Evolutionary conservation across 2,113 vertebrate genomes (phyloP), one percentile per base, ranked within the genome.

Genomic region (Platichthys stellatus): DNA sequence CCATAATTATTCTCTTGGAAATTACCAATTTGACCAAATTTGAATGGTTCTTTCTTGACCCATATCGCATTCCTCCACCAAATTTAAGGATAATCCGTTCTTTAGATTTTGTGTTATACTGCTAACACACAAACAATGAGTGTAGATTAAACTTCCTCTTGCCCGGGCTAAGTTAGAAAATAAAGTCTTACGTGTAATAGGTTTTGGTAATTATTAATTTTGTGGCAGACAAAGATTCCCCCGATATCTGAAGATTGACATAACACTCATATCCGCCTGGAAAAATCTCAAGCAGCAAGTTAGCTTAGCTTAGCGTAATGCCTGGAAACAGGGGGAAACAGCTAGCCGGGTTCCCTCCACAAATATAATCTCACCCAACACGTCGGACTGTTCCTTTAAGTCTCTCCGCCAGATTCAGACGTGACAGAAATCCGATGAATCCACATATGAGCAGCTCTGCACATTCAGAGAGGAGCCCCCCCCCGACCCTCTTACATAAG

Each of bases 401-500:
- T 87, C 82, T 82, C 82, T 70, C 6, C 35, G 60, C 81, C 70
- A 69, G 51, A 20, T 54, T 20, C 2, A 11, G 4, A 17, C 53
- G 14, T 59, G 63, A 73, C 51, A 54, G 17, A 68, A 82, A 85
- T 65, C 43, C 31, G 38, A 81, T 49, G 18, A 74, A 72, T 75
- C 12, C 18, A 62, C 58, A 76, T 83, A 63, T 69, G 74, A 86
- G 72, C 61, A 72, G 47, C 47, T 24, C 53, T 49, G 58, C 40
- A 63, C 40, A 53, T 68, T 45, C 31, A 53, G 3, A 40, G 18
- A 71, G 35, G 21, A 26, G 31, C 35, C 54, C 57, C 13, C 64
- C 53, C 12, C n/a, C 31, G 63, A 57, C 45, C 18, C 21, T 78
- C 63, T 85, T 84, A 71, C 71, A 66, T 76, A 71, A 91, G 40